phyloP scores from a whole-genome alignment of 1,140 invertebrate species.

The Bicyclus anynana region DNA sequence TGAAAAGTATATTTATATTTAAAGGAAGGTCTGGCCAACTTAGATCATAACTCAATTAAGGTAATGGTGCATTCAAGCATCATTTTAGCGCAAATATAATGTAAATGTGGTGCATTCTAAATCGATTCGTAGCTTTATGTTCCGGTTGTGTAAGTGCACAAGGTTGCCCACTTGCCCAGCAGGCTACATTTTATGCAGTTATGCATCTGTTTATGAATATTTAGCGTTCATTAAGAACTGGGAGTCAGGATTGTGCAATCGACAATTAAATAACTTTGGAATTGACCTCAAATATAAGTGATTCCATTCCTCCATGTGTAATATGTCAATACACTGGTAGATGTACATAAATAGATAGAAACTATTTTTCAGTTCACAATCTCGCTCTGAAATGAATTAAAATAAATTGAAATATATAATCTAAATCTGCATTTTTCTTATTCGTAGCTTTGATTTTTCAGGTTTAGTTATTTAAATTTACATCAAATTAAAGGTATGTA shows the following conservation, averaged over 20 bases:
- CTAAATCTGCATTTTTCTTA: no score
- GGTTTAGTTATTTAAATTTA: no score
- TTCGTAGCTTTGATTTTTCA: no score
- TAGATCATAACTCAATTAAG: background rate
- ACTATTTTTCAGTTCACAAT: no score
- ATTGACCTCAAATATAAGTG: background rate
- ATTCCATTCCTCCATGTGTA: no score
- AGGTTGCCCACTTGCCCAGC: slow-evolving; percentile 30
- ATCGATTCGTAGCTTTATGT: slow-evolving; percentile 27
- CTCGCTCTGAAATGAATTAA: no score
- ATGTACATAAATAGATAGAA: no score
- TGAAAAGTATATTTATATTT: no score
- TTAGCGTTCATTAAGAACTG: slow-evolving; percentile 8
- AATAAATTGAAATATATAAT: no score
- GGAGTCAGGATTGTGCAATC: background rate
- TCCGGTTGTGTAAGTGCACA: slow-evolving; percentile 36
- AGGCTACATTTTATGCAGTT: slow-evolving; percentile 24
- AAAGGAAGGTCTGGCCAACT: no score
- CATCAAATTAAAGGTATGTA: no score
- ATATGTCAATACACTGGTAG: no score
- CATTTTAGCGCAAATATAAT: background rate
- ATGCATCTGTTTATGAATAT: slow-evolving; percentile 24
- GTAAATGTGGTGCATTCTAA: slow-evolving; percentile 23
- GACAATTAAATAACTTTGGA: background rate
- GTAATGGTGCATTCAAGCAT: slow-evolving; percentile 7